Evolutionary conservation across 2,797 vertebrate species (phyloP).

Genomic region (Cryptoblepharus egeriae): DNA sequence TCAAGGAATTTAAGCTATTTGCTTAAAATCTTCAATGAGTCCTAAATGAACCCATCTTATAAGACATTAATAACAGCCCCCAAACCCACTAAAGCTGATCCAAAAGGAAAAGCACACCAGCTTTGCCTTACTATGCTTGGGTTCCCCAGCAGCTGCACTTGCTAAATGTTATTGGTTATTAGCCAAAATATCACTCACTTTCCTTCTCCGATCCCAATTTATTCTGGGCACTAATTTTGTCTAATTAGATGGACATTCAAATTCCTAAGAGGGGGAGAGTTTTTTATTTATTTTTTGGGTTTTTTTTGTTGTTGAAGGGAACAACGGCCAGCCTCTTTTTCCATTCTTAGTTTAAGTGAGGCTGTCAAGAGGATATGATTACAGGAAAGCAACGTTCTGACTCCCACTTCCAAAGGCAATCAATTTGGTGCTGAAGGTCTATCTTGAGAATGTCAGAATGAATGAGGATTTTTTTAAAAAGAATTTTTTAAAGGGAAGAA

Average conservation of each 20-base stretch:
- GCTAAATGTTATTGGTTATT: background rate
- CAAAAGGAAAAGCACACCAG: background rate
- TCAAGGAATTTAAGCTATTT: too few relatives aligned
- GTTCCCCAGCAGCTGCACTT: background rate
- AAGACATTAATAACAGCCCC: too few relatives aligned
- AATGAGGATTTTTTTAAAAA: background rate
- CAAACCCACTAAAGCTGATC: too few relatives aligned
- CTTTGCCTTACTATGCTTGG: background rate
- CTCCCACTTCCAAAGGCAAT: conserved; percentile 50
- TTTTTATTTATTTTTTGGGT: too few relatives aligned
- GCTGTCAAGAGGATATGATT: conserved; percentile 45
- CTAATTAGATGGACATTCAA: conserved; percentile 60
- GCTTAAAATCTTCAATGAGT: too few relatives aligned
- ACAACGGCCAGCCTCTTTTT: conserved; percentile 40
- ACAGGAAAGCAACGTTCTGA: conserved; percentile 35
- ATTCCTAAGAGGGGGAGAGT: conserved; percentile 38
- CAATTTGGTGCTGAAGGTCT: conserved; percentile 49
- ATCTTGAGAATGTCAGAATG: conserved; percentile 50
- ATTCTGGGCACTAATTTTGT: conserved; percentile 35
- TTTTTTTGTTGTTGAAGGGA: too few relatives aligned
- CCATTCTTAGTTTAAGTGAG: conserved; percentile 43
- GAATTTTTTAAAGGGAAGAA: background rate
- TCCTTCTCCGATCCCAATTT: conserved; percentile 31
- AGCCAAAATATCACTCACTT: conserved; percentile 10
- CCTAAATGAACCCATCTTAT: too few relatives aligned